Conservation (phyloP, 2,113 vertebrate genomes). For the Erpornis zantholeuca region DNA sequence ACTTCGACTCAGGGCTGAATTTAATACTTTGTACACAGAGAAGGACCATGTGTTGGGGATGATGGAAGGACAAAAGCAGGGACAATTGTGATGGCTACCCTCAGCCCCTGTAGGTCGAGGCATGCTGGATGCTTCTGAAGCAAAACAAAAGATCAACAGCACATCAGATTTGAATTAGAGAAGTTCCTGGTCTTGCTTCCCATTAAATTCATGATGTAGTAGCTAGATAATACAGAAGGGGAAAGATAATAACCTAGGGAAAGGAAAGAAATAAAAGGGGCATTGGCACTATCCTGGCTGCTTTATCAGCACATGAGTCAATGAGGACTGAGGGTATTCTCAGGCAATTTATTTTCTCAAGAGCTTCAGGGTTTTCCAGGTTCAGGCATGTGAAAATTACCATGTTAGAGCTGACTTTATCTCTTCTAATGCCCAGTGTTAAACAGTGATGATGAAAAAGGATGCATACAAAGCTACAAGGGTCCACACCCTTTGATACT, state of each 20-base stretch:
- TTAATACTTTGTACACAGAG: neutral
- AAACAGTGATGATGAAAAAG: neutral
- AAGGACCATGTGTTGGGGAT: neutral
- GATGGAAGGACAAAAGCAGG: neutral
- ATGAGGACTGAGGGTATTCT: neutral
- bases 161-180: neutral
- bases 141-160: neutral
- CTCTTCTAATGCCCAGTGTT: neutral
- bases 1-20: neutral
- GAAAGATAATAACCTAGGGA: neutral
- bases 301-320: neutral
- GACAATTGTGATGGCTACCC: neutral
- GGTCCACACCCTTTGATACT: neutral
- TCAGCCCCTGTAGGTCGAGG: fast-evolving
- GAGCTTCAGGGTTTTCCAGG: neutral
- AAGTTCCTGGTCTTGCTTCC: neutral
- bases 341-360: neutral
- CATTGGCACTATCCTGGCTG: neutral
- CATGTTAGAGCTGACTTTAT: neutral
- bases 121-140: neutral
- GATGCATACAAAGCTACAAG: neutral
- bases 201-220: neutral
- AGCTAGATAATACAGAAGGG: neutral
- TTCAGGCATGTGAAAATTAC: neutral
- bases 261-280: neutral